phyloP scores from a whole-genome alignment of 2,888 invertebrate species.

The Tetranychus truncatus region DNA sequence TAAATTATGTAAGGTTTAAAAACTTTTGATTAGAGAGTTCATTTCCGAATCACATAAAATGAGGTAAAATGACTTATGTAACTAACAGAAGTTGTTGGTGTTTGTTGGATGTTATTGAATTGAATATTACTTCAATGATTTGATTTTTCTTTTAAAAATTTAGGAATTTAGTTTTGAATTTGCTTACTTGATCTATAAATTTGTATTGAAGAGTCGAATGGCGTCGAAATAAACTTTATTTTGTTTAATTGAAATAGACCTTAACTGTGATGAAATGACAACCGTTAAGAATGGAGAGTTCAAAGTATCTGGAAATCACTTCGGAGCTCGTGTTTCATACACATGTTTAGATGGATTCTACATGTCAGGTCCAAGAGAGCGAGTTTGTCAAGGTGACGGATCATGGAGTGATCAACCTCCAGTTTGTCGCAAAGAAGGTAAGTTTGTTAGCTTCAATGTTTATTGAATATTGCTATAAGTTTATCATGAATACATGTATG shows the following conservation, averaged over 20 bases:
- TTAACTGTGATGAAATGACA: slow-evolving; percentile 25
- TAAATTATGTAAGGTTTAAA: background rate
- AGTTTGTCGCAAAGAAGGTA: slow-evolving; percentile 29
- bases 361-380: slow-evolving; percentile 63
- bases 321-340: slow-evolving; percentile 64
- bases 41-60: background rate
- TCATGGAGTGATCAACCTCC: slow-evolving; percentile 30
- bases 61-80: too few species aligned
- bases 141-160: too few species aligned
- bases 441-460: background rate
- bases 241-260: slow-evolving; percentile 19
- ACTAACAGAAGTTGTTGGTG: too few species aligned
- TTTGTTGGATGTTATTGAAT: too few species aligned
- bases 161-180: background rate
- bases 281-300: slow-evolving; percentile 49
- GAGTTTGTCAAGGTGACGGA: slow-evolving; percentile 39
- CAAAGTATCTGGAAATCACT: slow-evolving; percentile 46
- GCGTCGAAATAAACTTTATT: background rate
- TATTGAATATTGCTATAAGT: background rate
- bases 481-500: background rate
- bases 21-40: background rate
- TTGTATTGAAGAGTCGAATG: background rate
- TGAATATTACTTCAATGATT: background rate
- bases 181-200: background rate
- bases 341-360: slow-evolving; percentile 72